Evolutionary conservation across 2,888 invertebrate genomes (phyloP).

Genomic region (Pristionchus japonicus): DNA sequence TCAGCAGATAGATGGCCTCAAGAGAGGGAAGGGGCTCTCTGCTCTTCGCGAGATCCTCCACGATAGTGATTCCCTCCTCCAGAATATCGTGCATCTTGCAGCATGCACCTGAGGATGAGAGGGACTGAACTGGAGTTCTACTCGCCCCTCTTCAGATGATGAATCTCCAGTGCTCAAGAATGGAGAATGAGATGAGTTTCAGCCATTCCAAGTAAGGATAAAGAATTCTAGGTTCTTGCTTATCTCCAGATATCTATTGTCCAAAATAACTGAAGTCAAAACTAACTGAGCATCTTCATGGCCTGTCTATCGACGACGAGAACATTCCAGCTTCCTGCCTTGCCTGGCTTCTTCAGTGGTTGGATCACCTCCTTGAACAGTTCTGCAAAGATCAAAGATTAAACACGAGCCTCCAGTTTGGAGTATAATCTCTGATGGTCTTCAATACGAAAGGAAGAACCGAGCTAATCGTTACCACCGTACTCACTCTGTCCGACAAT

Average conservation of each 20-base stretch:
- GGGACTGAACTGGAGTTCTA: neutral
- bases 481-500: conserved; percentile 74
- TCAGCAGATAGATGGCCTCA: conserved; percentile 97
- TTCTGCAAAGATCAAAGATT: conserved; percentile 81
- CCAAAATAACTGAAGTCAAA: neutral
- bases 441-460: neutral
- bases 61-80: conserved; percentile 81
- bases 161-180: no score
- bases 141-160: no score
- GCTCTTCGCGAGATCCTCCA: conserved; percentile 97
- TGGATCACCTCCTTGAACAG: conserved; percentile 99
- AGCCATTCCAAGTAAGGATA: neutral
- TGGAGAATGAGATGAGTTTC: neutral
- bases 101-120: conserved; percentile 58
- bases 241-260: no score
- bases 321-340: conserved; percentile 89
- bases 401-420: neutral
- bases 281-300: conserved; percentile 82
- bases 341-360: conserved; percentile 84
- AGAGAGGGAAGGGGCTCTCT: conserved; percentile 94
- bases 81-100: conserved; percentile 75
- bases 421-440: no score
- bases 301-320: conserved; percentile 93
- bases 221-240: no score
- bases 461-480: neutral